Evolutionary conservation across 2,888 invertebrate genomes (phyloP), one percentile per base, ranked within the genome.

Genomic region (Coelopa pilipes): DNA sequence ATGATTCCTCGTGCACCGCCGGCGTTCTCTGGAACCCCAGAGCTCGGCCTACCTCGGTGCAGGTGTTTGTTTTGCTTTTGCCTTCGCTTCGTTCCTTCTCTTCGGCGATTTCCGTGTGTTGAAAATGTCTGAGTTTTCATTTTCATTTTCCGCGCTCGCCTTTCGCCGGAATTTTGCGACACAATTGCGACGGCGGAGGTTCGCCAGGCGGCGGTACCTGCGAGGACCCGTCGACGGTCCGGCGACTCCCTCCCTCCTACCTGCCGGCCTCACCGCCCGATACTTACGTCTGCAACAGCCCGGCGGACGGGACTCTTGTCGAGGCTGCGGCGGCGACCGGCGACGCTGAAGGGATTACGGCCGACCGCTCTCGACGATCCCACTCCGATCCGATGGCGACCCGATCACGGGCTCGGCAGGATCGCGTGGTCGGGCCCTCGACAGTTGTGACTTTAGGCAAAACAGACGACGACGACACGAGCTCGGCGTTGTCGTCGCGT

Each of bases 391-490:
- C n/a, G n/a, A n/a, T n/a, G n/a, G n/a, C n/a, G n/a, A n/a, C 12
- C 21, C 11, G 53, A 9, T 17, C 13, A 53, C 4, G 15, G 10
- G n/a, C 62, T 2, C n/a, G 53, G 24, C 60, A 60, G 60, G 60
- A 62, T 34, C n/a, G 34, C 60, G 24, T 15, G 60, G 15, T 50
- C 50, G 46, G 46, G 70, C 70, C 53, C 63, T 53, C 45, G 46
- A 53, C 68, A 74, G 70, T 70, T 74, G 74, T 70, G 70, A 74
- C 70, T 66, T 74, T 74, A 66, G 57, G 50, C 70, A 66, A 70
- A 59, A 66, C 19, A 63, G 10, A 34, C 46, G 5, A 34, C 9
- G 55, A 34, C 34, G 15, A 11, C 60, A 11, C 13, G 24, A n/a
- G 19, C 15, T 24, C 17, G 17, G 10, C 13, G 2, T 53, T n/a